phyloP scores from a whole-genome alignment of 2,888 invertebrate species.

The Syrista parreyssii region DNA sequence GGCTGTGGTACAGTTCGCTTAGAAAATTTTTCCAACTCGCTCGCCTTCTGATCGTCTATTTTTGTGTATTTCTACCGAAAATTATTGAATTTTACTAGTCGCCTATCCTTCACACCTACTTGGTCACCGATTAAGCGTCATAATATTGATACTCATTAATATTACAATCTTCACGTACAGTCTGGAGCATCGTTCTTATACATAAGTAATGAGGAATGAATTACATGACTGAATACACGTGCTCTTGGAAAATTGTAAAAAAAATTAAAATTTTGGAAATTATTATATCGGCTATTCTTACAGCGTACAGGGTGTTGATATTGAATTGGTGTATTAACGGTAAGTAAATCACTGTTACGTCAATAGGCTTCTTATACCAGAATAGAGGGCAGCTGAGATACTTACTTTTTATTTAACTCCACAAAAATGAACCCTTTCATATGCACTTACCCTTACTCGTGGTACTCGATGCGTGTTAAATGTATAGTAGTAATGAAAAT shows the following conservation, averaged over 20 bases:
- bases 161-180: not conserved
- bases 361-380: too few species aligned
- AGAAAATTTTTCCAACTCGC: not conserved
- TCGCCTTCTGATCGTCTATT: not conserved
- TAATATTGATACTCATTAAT: not conserved
- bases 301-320: too few species aligned
- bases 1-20: not conserved
- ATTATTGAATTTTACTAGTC: not conserved
- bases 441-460: not conserved
- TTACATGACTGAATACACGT: not conserved
- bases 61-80: not conserved
- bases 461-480: too few species aligned
- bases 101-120: not conserved
- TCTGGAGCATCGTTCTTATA: not conserved
- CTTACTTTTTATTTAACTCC: not conserved
- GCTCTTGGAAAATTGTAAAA: not conserved
- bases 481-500: too few species aligned
- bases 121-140: not conserved
- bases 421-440: not conserved
- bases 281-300: too few species aligned
- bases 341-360: too few species aligned
- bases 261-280: too few species aligned
- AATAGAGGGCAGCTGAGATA: too few species aligned
- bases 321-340: too few species aligned
- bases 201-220: not conserved